These are phyloP conservation scores for Microchrysa polita DNA, from an alignment of 2,888 invertebrate genomes.

Conservation along the genomic window DNA sequence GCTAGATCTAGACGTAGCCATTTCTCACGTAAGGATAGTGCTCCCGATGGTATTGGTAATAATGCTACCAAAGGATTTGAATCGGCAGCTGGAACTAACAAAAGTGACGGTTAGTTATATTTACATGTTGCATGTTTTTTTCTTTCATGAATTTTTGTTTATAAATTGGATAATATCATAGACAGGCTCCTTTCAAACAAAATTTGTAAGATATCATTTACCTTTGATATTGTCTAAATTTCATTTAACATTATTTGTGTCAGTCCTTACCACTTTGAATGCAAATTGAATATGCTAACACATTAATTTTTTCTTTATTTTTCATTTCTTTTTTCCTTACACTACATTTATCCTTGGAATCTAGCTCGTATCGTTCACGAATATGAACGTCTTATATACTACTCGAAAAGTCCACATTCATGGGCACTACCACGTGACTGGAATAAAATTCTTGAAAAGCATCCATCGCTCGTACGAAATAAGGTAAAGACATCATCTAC, in stretches of 20 bases:
- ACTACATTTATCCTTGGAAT: slow-evolving; percentile 41
- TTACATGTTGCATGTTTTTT: background rate
- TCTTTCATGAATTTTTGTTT: background rate
- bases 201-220: background rate
- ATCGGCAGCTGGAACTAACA: slow-evolving; percentile 18
- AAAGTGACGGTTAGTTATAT: slow-evolving; percentile 47
- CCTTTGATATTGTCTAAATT: slow-evolving; percentile 9
- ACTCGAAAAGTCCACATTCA: slow-evolving; percentile 63
- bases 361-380: slow-evolving; percentile 62
- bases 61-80: slow-evolving; percentile 50
- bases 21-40: slow-evolving; percentile 64
- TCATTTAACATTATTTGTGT: slow-evolving; percentile 2
- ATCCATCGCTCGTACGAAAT: slow-evolving; percentile 63
- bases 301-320: slow-evolving; percentile 2
- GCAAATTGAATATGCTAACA: slow-evolving; percentile 7
- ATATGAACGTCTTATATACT: slow-evolving; percentile 61
- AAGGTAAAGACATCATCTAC: slow-evolving; percentile 59
- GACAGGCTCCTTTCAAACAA: background rate
- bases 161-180: background rate
- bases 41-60: slow-evolving; percentile 57
- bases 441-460: slow-evolving; percentile 60
- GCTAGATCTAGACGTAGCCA: slow-evolving; percentile 64
- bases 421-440: slow-evolving; percentile 62
- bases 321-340: background rate
- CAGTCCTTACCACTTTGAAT: slow-evolving; percentile 11